Evolutionary conservation across 2,113 vertebrate species (phyloP).

Genomic region (Salminus brasiliensis): DNA sequence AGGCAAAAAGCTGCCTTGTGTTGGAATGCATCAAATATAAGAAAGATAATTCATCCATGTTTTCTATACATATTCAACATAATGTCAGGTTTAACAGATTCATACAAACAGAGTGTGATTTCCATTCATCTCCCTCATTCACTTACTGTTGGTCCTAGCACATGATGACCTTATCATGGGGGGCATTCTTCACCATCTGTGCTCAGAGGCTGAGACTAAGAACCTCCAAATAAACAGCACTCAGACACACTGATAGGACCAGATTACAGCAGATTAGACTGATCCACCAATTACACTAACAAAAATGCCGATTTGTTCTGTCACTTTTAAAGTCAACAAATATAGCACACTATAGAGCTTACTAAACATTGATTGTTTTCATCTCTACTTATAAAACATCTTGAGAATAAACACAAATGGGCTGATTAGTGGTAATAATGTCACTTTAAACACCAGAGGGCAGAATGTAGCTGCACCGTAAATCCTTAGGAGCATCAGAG

Average conservation of each 20-base stretch:
- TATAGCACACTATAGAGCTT: not conserved
- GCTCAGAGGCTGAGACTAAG: slow-evolving; percentile 43
- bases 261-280: slow-evolving; percentile 15
- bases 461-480: slow-evolving; percentile 42
- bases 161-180: slow-evolving; percentile 32
- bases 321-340: not conserved
- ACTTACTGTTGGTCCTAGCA: slow-evolving; percentile 35
- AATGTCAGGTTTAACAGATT: slow-evolving; percentile 20
- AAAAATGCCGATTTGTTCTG: slow-evolving; percentile 7
- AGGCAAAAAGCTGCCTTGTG: not conserved
- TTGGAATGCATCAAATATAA: not conserved
- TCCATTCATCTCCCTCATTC: slow-evolving; percentile 26
- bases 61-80: not conserved
- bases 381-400: not conserved
- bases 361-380: not conserved
- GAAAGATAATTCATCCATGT: not conserved
- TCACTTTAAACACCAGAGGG: slow-evolving; percentile 59
- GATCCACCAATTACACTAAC: not conserved
- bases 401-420: slow-evolving; percentile 1
- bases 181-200: slow-evolving; percentile 45
- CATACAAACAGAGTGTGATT: slow-evolving; percentile 17
- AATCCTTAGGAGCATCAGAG: not conserved
- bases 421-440: not conserved
- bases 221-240: slow-evolving; percentile 43
- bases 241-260: slow-evolving; percentile 39